Evolutionary conservation across 2,888 invertebrate species (phyloP).

Genomic region (Eristalinus sepulchralis): DNA sequence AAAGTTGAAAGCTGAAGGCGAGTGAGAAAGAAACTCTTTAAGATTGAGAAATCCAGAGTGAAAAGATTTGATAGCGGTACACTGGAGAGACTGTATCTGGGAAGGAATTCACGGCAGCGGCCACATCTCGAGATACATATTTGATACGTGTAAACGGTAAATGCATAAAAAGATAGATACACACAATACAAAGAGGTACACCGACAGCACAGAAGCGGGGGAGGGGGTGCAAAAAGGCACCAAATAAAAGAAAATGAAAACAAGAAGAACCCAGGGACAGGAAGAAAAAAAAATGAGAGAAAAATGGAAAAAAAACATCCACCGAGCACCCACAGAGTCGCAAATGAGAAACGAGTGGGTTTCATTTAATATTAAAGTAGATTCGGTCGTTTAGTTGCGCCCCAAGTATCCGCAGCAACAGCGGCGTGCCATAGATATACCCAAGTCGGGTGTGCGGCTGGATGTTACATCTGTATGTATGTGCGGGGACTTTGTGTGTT

Average conservation of each 20-base stretch:
- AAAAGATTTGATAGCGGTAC: slow-evolving; percentile 54
- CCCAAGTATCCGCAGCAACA: slow-evolving; percentile 62
- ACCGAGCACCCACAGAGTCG: slow-evolving; percentile 45
- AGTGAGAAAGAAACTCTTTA: slow-evolving; percentile 27
- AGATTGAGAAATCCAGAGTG: slow-evolving; percentile 63
- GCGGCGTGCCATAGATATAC: slow-evolving; percentile 33
- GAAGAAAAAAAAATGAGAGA: slow-evolving; percentile 18
- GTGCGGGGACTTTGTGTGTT: slow-evolving; percentile 39
- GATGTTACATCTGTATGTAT: slow-evolving; percentile 19
- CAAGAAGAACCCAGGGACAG: not conserved
- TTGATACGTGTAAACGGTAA: slow-evolving; percentile 57
- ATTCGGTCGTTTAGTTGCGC: slow-evolving; percentile 64
- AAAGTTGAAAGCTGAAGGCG: not conserved
- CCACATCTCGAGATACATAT: slow-evolving; percentile 36
- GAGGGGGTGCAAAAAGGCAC: not conserved
- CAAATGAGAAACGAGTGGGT: slow-evolving; percentile 68
- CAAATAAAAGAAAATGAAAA: not conserved
- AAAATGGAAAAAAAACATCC: slow-evolving; percentile 39
- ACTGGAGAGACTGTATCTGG: slow-evolving; percentile 24
- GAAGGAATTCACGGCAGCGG: slow-evolving; percentile 14
- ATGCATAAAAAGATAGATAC: slow-evolving; percentile 50
- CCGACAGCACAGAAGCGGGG: not conserved
- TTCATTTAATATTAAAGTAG: slow-evolving; percentile 70
- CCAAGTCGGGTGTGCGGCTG: not conserved
- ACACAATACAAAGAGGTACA: slow-evolving; percentile 46